phyloP scores from a whole-genome alignment of 1,140 invertebrate genomes.

The Hyles euphorbiae region DNA sequence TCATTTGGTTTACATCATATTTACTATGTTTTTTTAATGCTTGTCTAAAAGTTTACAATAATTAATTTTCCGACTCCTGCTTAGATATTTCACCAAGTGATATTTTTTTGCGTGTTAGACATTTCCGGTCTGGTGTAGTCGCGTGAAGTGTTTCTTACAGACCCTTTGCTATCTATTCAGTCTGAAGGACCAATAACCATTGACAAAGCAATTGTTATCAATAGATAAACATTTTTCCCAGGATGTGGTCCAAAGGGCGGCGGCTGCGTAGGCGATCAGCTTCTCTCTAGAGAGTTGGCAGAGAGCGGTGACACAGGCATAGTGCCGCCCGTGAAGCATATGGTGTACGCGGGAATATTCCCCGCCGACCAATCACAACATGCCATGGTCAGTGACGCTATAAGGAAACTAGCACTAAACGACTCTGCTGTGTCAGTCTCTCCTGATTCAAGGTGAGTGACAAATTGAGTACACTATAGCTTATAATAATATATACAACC shows the following conservation, averaged over 20 bases:
- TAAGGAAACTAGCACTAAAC: constrained; percentile 95
- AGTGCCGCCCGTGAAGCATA: constrained; percentile 78
- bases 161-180: no score
- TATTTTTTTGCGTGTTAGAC: no score
- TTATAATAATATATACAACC: not conserved
- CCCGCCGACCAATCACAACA: constrained; percentile 93
- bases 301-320: constrained; percentile 27
- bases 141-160: no score
- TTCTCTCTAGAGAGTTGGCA: constrained; percentile 45
- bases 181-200: no score
- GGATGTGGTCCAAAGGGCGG: constrained; percentile 68
- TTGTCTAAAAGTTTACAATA: no score
- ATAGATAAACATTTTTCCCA: constrained; percentile 18
- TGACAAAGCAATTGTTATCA: not conserved
- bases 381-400: constrained; percentile 82
- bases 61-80: no score
- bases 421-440: constrained; percentile 91
- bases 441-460: constrained; percentile 85
- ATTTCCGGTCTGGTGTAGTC: no score
- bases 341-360: constrained; percentile 97
- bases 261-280: constrained; percentile 64
- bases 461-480: not conserved
- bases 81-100: no score
- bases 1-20: no score
- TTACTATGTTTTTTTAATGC: no score